Base-by-base conservation (phyloP, 2,888 invertebrate genomes). In the Trissoscelio sp. region DNA sequence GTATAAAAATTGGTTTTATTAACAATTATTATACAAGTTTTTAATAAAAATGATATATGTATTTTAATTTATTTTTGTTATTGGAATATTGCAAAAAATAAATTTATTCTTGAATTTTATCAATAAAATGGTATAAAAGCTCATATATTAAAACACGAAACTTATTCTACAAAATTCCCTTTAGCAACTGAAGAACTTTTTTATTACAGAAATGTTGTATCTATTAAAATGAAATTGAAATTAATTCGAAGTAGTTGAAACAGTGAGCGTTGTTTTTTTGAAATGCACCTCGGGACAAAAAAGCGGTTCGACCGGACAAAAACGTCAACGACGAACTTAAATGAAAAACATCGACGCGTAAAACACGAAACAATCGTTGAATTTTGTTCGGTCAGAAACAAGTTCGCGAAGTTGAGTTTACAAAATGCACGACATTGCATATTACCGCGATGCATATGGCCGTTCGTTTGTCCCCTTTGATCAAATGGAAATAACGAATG, bases 401-500 rank as follows among this genome's bases (percentile, higher is more conserved):
- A 77, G 67, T 55, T 20, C n/a, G 28, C 55, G 44, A 69, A 55
- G 60, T 64, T 64, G 70, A 18, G 64, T 70, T 78, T 79, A 72
- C 58, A 64, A 66, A 58, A 58, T 48, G 66, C 24, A 72, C 78
- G 51, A 66, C 66, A 58, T 72, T 72, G 78, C 53, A 58, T 72
- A 79, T 58, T 79, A 72, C 46, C 24, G 39, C 55, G 51, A 57
- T 79, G 51, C 58, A 58, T 79, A 79, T 79, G 70, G 64, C 51
- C 51, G 53, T 77, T 62, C 77, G 78, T 79, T 79, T 58, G 78
- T 66, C 42, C 51, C 64, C 48, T 79, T 79, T 69, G 78, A 79
- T 79, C 78, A 79, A 62, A 79, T 79, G 66, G 79, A 79, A 79
- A 67, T 72, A 79, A 73, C 66, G 72, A 79, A 79, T 60, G 60